A percentile compares a stretch with the other conserved stretches of the same genome.
Conservation (phyloP, 2,888 invertebrate genomes). For the Trachelus troglodyta region DNA sequence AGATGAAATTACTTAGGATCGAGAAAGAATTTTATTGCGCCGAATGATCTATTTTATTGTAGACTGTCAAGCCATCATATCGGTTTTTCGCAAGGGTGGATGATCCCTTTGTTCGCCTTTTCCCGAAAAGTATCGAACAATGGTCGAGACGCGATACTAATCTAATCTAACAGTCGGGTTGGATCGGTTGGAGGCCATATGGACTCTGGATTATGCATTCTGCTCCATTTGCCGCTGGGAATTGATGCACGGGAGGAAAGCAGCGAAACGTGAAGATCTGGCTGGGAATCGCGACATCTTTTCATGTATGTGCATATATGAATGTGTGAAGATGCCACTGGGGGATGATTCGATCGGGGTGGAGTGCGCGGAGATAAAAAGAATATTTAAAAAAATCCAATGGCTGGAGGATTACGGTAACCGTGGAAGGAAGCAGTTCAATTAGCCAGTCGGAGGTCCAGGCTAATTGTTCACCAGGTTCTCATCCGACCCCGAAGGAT, state of each 20-base stretch:
- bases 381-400: not conserved
- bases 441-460: slow-evolving; percentile 42
- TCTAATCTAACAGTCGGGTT: slow-evolving; percentile 26
- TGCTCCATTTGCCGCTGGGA: slow-evolving; percentile 28
- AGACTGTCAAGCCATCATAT: not conserved
- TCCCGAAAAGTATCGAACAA: slow-evolving; percentile 11
- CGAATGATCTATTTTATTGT: not conserved
- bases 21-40: not conserved
- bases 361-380: not conserved
- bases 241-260: not conserved
- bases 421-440: slow-evolving; percentile 21
- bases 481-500: slow-evolving; percentile 15
- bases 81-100: not conserved
- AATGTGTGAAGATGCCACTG: not conserved
- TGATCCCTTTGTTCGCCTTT: not conserved
- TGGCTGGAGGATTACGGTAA: not conserved
- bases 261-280: not conserved
- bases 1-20: not conserved
- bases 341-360: not conserved
- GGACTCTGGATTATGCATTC: slow-evolving; percentile 29
- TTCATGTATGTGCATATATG: not conserved
- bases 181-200: slow-evolving; percentile 20
- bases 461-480: slow-evolving; percentile 41
- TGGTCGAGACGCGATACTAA: slow-evolving; percentile 25
- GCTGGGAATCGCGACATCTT: not conserved